Evolutionary conservation across 1,140 invertebrate species (phyloP).

Genomic region (Diabrotica undecimpunctata): DNA sequence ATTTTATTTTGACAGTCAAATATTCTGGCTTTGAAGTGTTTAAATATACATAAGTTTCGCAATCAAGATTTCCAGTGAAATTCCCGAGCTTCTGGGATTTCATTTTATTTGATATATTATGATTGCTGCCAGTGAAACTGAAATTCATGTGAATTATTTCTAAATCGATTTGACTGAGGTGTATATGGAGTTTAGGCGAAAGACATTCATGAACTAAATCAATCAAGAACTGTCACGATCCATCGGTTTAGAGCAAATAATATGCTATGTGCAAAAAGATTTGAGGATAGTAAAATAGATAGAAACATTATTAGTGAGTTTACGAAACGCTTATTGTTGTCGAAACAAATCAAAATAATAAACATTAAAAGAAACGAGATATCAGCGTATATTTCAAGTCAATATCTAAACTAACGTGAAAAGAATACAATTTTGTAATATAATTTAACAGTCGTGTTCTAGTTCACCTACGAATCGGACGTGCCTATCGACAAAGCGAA

Average conservation of each 20-base stretch:
- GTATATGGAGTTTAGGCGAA: not conserved
- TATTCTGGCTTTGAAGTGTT: constrained; percentile 14
- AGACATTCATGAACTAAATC: not conserved
- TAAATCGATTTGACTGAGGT: not conserved
- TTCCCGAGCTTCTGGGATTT: not conserved
- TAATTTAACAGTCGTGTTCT: no score
- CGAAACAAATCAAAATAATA: no score
- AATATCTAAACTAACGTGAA: no score
- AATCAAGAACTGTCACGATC: not conserved
- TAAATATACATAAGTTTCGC: constrained; percentile 17
- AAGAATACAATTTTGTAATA: no score
- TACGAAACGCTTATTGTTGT: no score
- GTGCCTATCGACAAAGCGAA: no score
- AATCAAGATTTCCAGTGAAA: constrained; percentile 8
- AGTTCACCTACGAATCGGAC: no score
- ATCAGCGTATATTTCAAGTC: no score
- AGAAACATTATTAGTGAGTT: no score
- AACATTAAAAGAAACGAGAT: no score
- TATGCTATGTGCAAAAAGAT: not conserved
- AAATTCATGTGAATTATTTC: constrained; percentile 6
- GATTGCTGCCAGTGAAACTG: constrained; percentile 11
- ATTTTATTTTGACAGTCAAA: constrained; percentile 12
- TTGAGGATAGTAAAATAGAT: no score
- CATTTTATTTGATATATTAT: constrained; percentile 5
- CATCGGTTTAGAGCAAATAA: not conserved